Evolutionary conservation across 37 sponge, comb jelly and placozoan genomes (phyloP), one percentile per base, ranked within the genome.

Genomic region (Petrosia ficiformis): DNA sequence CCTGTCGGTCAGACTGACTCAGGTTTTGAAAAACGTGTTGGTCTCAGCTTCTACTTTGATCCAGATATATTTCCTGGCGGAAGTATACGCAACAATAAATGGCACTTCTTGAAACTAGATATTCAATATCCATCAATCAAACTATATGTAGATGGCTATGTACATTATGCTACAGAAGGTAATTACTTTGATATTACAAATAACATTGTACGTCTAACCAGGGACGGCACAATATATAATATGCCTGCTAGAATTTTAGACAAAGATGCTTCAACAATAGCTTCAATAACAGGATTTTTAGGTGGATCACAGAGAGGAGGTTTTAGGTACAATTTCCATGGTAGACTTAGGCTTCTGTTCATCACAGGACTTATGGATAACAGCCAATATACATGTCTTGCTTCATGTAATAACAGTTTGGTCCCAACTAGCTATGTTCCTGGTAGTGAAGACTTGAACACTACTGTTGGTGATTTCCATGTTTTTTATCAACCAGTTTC

Each of bases 211-310:
- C 19, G 24, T 26, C 26, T 61, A 30, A 3, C 39, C 10, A 30
- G 8, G 1, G 54, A 52, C 39, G 71, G 84, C 3, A 38, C 41
- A 21, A 38, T 65, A 10, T 74, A 82, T 70, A 36, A 70, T 0
- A 79, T 86, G 80, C 86, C 86, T 29, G 86, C 86, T 2, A 73
- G 69, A 21, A 41, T 86, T 4, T 34, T 42, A 4, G 79, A 78
- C 59, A 42, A 52, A 32, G 16, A 16, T 16, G 2, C 32, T 16
- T 6, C 80, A 11, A 39, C 21, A 32, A 66, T 57, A 39, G 42
- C 32, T 42, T 68, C 25, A 36, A 73, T 79, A 26, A 34, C 34
- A 37, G 70, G 67, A 1, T 22, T 67, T 5, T 74, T 86, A 59
- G 86, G 86, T 26, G 80, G 86, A n/a, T 69, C 75, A 3, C 39